phyloP scores from a whole-genome alignment of 2,888 invertebrate species.

The Netelia melanura region DNA sequence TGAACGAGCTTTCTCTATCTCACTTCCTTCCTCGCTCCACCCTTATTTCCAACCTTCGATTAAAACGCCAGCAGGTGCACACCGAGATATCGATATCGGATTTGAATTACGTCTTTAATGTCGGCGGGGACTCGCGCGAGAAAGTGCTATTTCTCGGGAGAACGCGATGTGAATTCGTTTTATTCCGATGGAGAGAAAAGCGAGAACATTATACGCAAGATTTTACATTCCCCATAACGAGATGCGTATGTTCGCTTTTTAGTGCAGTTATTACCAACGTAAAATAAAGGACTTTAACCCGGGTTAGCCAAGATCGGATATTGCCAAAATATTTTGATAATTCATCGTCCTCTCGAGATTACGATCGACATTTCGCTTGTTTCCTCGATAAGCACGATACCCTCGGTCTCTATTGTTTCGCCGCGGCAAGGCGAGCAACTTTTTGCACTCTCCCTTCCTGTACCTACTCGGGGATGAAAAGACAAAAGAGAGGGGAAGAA shows the following conservation, averaged over 20 bases:
- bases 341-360: conserved; percentile 6
- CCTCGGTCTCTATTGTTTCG: neutral
- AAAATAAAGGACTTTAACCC: neutral
- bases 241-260: neutral
- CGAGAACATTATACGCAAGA: conserved; percentile 16
- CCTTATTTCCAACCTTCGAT: conserved; percentile 21
- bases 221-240: conserved; percentile 21
- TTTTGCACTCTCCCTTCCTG: neutral
- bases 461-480: neutral
- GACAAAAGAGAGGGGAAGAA: neutral
- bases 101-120: conserved; percentile 60
- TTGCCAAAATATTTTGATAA: neutral
- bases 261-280: neutral
- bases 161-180: neutral
- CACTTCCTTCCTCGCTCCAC: conserved; percentile 5
- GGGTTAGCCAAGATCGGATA: neutral
- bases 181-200: neutral
- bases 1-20: neutral
- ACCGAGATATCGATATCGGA: conserved; percentile 51
- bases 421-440: neutral
- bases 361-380: neutral
- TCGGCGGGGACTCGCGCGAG: too few species aligned
- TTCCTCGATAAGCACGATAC: neutral
- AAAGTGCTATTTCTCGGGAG: conserved; percentile 13
- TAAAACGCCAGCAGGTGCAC: conserved; percentile 33